A percentile compares a stretch with the other conserved stretches of the same genome.
phyloP scores from a whole-genome alignment of 2,113 vertebrate species.

The Plotosus lineatus region DNA sequence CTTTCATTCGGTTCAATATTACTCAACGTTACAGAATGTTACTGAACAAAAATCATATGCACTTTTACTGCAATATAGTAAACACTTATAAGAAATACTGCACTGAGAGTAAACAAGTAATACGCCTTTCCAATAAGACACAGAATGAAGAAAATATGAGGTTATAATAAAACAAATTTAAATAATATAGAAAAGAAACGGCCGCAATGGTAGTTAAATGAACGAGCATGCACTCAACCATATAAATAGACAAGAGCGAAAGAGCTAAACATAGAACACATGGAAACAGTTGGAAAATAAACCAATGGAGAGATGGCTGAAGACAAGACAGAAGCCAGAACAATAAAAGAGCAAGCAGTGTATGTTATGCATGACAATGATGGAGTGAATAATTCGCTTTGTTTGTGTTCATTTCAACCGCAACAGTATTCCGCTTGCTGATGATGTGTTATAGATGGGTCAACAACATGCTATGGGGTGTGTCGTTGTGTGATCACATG shows the following conservation, averaged over 20 bases:
- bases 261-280: slow-evolving; percentile 15
- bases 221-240: not conserved
- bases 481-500: not conserved
- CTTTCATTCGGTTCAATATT: not conserved
- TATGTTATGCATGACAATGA: not conserved
- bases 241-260: not conserved
- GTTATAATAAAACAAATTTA: not conserved
- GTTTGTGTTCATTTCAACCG: not conserved
- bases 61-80: not conserved
- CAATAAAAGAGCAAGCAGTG: not conserved
- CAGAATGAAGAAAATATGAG: not conserved
- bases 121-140: not conserved
- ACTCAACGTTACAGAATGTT: not conserved
- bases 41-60: not conserved
- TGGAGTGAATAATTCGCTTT: slow-evolving; percentile 2
- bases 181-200: not conserved
- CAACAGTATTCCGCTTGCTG: not conserved
- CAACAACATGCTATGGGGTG: not conserved
- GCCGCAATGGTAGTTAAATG: not conserved
- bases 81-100: not conserved
- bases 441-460: not conserved
- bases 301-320: not conserved
- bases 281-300: not conserved
- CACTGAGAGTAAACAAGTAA: not conserved
- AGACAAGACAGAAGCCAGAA: not conserved